Evolutionary conservation across 2,797 vertebrate species (phyloP), one percentile per base, ranked within the genome.

Genomic region (Lithobates sylvaticus): DNA sequence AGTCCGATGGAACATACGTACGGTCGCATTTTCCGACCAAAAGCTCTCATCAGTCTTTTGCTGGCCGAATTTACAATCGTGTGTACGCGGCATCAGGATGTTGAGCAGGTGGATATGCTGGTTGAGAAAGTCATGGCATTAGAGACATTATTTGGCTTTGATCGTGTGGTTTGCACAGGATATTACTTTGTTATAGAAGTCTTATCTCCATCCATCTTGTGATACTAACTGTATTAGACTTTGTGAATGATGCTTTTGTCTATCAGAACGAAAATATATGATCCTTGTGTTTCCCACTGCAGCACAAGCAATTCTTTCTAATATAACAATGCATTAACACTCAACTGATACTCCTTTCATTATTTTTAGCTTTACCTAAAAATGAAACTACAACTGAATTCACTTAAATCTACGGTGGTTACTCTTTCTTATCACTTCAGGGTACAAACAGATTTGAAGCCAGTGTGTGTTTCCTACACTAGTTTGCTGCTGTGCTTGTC

Each of bases 171-270:
- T 81, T 76, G 13, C 61, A 81, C 61, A 86, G 47, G 69, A 58
- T 81, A 54, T 72, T 81, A 47, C 68, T 34, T 26, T 81, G 39
- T 72, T 71, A 54, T 72, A 58, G 70, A 72, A 73, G 69, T 79
- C 79, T 64, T 65, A 50, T 15, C 61, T 75, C 39, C 18, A 85
- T 85, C 76, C 42, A 85, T 80, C 84, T 80, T 79, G 36, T 79
- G 84, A 74, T 77, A 80, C 58, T 84, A 58, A 71, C 75, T 80
- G 70, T 74, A 85, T 80, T 85, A 73, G 27, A 81, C 68, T 79
- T 75, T 65, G 26, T 85, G 77, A 85, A 69, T 69, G 61, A 85
- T 85, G 58, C 65, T 73, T 47, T 58, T 74, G 50, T 85, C 34
- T 85, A 68, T 68, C 42, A 18, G 54, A 65, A 15, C 72, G 78